Evolutionary conservation across 2,113 vertebrate species (phyloP), one percentile per base, ranked within the genome.

Genomic region (Astatotilapia flaviijosephi): DNA sequence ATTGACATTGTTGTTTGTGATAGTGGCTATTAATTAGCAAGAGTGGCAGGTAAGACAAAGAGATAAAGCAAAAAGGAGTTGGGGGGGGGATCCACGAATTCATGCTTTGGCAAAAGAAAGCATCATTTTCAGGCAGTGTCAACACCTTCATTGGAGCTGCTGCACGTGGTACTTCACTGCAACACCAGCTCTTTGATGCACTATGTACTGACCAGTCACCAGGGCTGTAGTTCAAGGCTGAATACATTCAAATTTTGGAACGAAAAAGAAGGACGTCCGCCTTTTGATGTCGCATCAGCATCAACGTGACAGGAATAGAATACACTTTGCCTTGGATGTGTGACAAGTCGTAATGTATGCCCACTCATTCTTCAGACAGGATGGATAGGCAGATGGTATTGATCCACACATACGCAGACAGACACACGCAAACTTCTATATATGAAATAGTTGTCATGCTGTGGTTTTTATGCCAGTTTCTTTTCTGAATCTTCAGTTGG

Each of bases 11-110:
- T 40, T 88, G 83, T 82, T 79, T 42, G 37, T 79, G 84, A 83
- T 58, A 42, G 80, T 75, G 45, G 60, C 60, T 84, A 60, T 88
- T 86, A 91, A 89, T 92, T 92, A 90, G 82, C 14, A 1, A 17
- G 54, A 83, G 47, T 79, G 88, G 83, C 83, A 80, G 83, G 45
- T 83, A 53, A 47, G 79, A 90, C 47, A 49, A 73, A 84, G 68
- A 54, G 53, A 56, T 47, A 81, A 85, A 28, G 13, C 35, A 45
- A 19, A 62, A 70, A 2, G 58, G 79, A 58, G 62, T 54, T 26
- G 17, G 33, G 23, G 45, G 9, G 7, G 7, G 15, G 33, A 28
- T 75, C 2, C 70, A 75, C 9, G 0, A 47, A 77, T 49, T 40
- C 14, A 13, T n/a, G 42, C 70, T 31, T 75, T 75, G 42, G 70